Evolutionary conservation across 1,140 invertebrate genomes (phyloP), one percentile per base, ranked within the genome.

Genomic region (Dendrolimus punctatus): DNA sequence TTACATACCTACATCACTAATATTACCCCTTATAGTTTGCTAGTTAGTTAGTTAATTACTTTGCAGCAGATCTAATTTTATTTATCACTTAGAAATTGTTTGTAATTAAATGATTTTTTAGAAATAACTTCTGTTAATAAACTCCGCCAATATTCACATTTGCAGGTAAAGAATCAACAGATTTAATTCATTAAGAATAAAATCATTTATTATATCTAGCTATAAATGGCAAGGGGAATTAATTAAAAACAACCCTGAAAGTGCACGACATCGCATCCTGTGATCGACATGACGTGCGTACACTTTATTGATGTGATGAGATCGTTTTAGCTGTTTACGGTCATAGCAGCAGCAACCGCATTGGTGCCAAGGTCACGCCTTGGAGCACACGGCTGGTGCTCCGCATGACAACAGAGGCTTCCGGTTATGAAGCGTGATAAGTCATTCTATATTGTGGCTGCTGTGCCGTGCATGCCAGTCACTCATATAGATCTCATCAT

Each of bases 331-430:
- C 66, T 62, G 58, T 61, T 65, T 68, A 72, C 68, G 64, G 58
- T 62, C 53, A 67, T 64, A 60, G 61, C 58, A 68, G 64, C 62
- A 66, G 62, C 64, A 55, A 68, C 43, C 46, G 58, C 60, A 73
- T 66, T 61, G 64, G 63, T 81, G 77, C 80, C 78, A 81, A 84
- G 80, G 80, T 59, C 61, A 49, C 39, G 37, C 39, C 51, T 60
- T 53, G 57, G 54, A 57, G 59, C 64, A 60, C 57, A 48, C 66
- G 66, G 43, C 38, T 49, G 52, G 58, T 58, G 64, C 62, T 71
- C 73, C 68, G 71, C 70, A 52, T 77, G 58, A 70, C 78, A 55
- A 81, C 73, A 58, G 52, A 48, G 62, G 66, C 60, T 78, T 83
- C 76, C 76, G 76, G 64, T 73, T 78, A 57, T 49, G 45, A 37